Base-by-base conservation (phyloP, 2,797 vertebrate species). In the Podarcis siculus region DNA sequence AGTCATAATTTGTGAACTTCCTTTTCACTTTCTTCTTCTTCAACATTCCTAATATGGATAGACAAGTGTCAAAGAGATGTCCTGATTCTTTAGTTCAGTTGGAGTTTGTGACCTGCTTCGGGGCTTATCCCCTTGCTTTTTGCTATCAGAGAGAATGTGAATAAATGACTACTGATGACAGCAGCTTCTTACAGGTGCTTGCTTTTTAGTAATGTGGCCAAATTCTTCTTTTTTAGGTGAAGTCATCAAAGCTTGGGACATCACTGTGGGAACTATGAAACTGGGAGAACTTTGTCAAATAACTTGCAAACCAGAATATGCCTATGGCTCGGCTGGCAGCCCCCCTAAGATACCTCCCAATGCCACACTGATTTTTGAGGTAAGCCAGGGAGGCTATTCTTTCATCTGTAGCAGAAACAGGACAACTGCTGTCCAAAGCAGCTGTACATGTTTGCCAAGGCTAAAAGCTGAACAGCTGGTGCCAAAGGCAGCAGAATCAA, bases 161-260 rank as follows among this genome's bases (percentile, higher is more conserved):
- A 49, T 17, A 7, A 81, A 87, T 90, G 37, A 35, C 89, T 8
- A 2, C 2, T 90, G 10, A 88, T 92, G 39, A 58, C 30, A 80
- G 32, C 32, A 69, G 35, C 1, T 79, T 0, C 0, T 12, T 42
- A 21, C 39, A 90, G 83, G 23, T 89, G 25, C 72, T 1, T 82
- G 49, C 69, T 17, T 88, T 17, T 7, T 25, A 86, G 1, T 90
- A 0, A 42, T 7, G 15, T 87, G 69, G 2, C 73, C 86, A 77
- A 73, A 45, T 19, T 94, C 58, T 94, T 90, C 3, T 73, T 71
- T 71, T 72, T 9, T 45, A 99, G 99, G 98, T 93, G 98, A 99
- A 94, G 99, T 99, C 88, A 99, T 99, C 94, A 99, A 99, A 95
- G 99, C 99, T 30, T 99, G 99, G 99, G 99, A 99, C 94, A 96